Percentiles rank a stretch among this genome's conserved stretches.
phyloP scores from a whole-genome alignment of 2,888 invertebrate genomes.

The Pachydiplax longipennis region DNA sequence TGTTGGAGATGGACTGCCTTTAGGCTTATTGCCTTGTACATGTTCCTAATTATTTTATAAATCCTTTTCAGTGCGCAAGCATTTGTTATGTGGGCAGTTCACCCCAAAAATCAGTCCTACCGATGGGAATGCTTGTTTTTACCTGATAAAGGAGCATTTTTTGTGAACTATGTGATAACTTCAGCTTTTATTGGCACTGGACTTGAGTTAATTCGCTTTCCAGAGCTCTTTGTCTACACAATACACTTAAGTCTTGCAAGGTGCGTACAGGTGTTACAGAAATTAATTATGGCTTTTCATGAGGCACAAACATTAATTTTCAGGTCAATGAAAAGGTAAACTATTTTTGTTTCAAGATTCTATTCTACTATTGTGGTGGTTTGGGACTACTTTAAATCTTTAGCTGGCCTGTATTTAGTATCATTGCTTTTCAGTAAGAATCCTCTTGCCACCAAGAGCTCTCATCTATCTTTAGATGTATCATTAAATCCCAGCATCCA shows the following conservation, averaged over 20 bases:
- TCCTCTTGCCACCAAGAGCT: too few relatives aligned
- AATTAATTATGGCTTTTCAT: background rate
- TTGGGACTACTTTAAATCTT: too few relatives aligned
- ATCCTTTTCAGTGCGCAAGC: slow-evolving; percentile 72
- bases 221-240: slow-evolving; percentile 89
- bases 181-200: slow-evolving; percentile 92
- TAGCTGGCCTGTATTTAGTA: too few relatives aligned
- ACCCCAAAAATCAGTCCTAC: slow-evolving; percentile 69
- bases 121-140: slow-evolving; percentile 93
- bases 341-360: too few relatives aligned
- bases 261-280: slow-evolving; percentile 53
- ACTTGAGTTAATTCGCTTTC: slow-evolving; percentile 88
- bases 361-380: too few relatives aligned
- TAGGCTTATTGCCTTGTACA: too few relatives aligned
- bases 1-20: too few relatives aligned
- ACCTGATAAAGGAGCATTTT: slow-evolving; percentile 95
- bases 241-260: slow-evolving; percentile 79
- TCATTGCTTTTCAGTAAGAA: too few relatives aligned
- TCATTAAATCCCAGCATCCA: too few relatives aligned
- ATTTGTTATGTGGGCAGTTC: slow-evolving; percentile 76
- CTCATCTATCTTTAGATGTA: too few relatives aligned
- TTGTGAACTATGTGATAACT: slow-evolving; percentile 95
- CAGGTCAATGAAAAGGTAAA: background rate
- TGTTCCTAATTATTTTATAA: too few relatives aligned
- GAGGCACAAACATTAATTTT: background rate